Evolutionary conservation across 2,113 vertebrate species (phyloP), one percentile per base, ranked within the genome.

Genomic region (Calyptommatus sinebrachiatus): DNA sequence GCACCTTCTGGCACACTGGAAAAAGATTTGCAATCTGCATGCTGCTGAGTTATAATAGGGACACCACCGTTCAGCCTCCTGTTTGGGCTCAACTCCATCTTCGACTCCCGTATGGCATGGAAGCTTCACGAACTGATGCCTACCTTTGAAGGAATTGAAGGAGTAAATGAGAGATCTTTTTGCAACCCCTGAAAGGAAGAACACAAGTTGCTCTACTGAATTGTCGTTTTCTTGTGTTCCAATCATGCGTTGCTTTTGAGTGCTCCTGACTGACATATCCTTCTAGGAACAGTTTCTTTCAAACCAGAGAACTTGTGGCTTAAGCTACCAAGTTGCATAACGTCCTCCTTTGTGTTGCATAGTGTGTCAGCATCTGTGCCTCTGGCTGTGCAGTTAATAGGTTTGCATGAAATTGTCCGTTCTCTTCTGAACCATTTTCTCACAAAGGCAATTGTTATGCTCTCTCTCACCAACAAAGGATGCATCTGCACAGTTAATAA

Each of bases 21-120:
- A 87, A 87, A 89, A 87, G 87, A 77, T 84, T 86, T n/a, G 1
- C 88, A 87, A 88, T 88, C 84, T 57, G 84, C 28, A 0, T 88
- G 66, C 84, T 79, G 60, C 76, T 82, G 60, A 76, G 78, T 82
- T 80, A 77, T 85, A 83, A 80, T 84, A 74, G 85, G 85, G 84
- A 88, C 31, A 78, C 80, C 68, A 84, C 85, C 78, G 78, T 28
- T 88, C 83, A 87, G 68, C 76, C 85, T 90, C 86, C 78, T 89
- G 76, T 83, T 87, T 81, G 86, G 75, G 66, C 76, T 84, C 77
- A 75, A 48, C 75, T 46, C 77, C 46, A 78, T 74, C 80, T 67
- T 0, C 2, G 83, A 76, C 82, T 85, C 80, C 84, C 84, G 28
- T 80, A 81, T 82, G 83, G 82, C 68, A 78, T 74, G 85, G 83